A percentile compares a stretch with the other conserved stretches of the same genome.
Conservation (phyloP, 2,113 vertebrate genomes). For the Rhombomys opimus region DNA sequence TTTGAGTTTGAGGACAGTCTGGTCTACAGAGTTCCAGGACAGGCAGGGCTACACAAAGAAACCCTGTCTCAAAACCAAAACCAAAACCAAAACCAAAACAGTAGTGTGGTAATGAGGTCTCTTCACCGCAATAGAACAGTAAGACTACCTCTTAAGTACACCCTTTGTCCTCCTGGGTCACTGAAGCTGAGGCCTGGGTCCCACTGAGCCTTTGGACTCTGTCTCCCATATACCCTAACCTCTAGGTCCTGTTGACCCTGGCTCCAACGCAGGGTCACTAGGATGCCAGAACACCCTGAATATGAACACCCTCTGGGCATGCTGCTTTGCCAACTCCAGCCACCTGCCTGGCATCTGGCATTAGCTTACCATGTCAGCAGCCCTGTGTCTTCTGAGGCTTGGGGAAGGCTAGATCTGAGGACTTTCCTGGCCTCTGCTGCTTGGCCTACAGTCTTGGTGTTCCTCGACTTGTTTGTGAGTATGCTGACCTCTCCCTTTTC, state of each 20-base stretch:
- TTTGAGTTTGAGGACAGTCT: not conserved
- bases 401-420: not conserved
- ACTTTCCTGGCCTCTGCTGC: not conserved
- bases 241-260: not conserved
- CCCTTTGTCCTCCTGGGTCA: not conserved
- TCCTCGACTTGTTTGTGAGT: not conserved
- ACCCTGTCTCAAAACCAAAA: no score
- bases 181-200: not conserved
- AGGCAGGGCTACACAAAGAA: not conserved
- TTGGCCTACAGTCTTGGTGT: not conserved
- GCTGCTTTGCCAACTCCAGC: rapidly evolving
- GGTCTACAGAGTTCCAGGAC: not conserved
- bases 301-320: not conserved
- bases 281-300: not conserved
- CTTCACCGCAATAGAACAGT: not conserved
- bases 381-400: not conserved
- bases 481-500: not conserved
- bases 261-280: not conserved
- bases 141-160: not conserved
- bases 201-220: not conserved
- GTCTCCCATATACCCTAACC: not conserved
- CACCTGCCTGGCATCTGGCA: not conserved
- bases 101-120: not conserved
- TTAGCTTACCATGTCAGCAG: not conserved
- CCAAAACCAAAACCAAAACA: no score